Evolutionary conservation across 2,113 vertebrate genomes (phyloP), one percentile per base, ranked within the genome.

Genomic region (Lophotis ruficrista): DNA sequence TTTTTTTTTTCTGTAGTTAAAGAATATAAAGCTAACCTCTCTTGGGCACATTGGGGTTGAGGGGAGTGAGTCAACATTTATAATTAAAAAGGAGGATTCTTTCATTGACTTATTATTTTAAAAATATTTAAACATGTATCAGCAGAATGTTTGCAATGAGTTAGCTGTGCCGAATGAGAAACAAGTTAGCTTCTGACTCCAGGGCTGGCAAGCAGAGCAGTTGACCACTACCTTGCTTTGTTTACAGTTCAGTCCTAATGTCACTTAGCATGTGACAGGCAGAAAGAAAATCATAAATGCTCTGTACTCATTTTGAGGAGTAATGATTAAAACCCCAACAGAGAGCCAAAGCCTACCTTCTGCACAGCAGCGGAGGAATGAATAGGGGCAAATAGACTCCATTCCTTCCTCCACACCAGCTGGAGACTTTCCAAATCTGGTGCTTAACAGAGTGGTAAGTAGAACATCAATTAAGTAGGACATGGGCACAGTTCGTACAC

Each of bases 381-480:
- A 95, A 56, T 4, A 70, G 69, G 25, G 38, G 53, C 16, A 91
- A 86, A 88, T 7, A 75, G 45, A 79, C 19, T 25, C 23, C 2
- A 2, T 51, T 90, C 38, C 28, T 88, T 69, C 37, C 61, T 77
- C 70, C 65, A 47, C 62, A 94, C 14, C 37, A 86, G 54, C 78
- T 96, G 83, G 93, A 91, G 38, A 76, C 25, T 84, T 93, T 88
- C 90, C 90, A 94, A 37, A 94, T 77, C 81, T 94, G 65, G 12
- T 95, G 87, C 77, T 97, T 93, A 93, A 73, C 66, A 86, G 66
- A 80, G 75, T 90, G 85, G 75, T 88, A 88, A 96, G 88, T 37
- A 92, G 86, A 87, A 83, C 87, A 93, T 89, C 77, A 92, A 43
- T 91, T 94, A 95, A 93, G 91, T 12, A 87, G 90, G 77, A 90